Conservation (phyloP, 2,888 invertebrate genomes). For the Deilephila elpenor region DNA sequence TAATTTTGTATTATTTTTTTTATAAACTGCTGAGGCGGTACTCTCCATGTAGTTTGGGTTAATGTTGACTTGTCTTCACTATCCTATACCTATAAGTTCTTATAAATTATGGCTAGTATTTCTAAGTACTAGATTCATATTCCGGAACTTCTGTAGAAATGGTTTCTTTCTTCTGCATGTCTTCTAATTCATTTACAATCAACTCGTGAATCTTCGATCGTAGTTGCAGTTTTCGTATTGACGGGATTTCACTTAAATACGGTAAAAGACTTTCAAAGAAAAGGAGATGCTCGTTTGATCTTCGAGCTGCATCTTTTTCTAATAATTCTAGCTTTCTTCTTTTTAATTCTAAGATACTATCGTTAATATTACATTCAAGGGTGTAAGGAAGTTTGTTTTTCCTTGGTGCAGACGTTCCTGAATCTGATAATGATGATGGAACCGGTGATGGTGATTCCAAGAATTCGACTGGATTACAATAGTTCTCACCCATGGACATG, state of each 20-base stretch:
- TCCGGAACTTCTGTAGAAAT: not conserved
- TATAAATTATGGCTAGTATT: too few species aligned
- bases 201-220: conserved; percentile 48
- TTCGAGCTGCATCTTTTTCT: conserved; percentile 22
- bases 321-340: conserved; percentile 27
- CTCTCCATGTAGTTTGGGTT: too few species aligned
- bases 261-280: conserved; percentile 50
- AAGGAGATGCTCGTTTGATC: conserved; percentile 37
- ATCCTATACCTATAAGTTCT: too few species aligned
- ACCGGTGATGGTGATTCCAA: conserved; percentile 11
- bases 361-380: not conserved
- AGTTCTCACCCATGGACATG: not conserved
- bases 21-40: too few species aligned
- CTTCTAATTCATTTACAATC: conserved; percentile 45
- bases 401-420: not conserved
- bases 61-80: too few species aligned
- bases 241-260: conserved; percentile 44
- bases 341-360: not conserved
- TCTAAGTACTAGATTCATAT: not conserved
- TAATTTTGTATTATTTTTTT: too few species aligned
- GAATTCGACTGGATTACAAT: conserved; percentile 8
- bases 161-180: conserved; percentile 35
- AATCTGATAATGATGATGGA: conserved; percentile 24
- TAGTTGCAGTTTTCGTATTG: conserved; percentile 43
- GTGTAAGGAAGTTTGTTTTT: conserved; percentile 9